Base-by-base conservation (phyloP, 2,888 invertebrate species). In the Lamellibrachia satsuma region DNA sequence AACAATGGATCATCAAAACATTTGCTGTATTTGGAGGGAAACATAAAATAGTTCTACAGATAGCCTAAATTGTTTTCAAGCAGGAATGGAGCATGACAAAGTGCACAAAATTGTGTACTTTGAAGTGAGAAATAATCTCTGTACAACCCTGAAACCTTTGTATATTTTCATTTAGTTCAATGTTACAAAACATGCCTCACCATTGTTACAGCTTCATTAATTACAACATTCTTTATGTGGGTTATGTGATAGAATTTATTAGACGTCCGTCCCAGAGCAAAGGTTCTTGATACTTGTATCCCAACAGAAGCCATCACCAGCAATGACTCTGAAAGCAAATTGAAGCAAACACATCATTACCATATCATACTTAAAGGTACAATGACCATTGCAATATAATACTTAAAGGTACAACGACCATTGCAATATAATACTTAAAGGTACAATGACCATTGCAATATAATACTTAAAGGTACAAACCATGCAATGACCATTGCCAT, bases 181-280 rank as follows among this genome's bases (percentile, higher is more conserved):
- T 39, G 39, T 6, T 2, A 75, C 15, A 15, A 75, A 75, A 75
- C 75, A 75, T 22, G 75, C 22, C 75, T 91, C 92, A 94, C 94
- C 94, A 94, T 93, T 60, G 94, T 93, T 52, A 94, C 92, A 22
- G 93, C 94, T 92, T 94, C 94, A 91, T 94, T 94, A 51, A 94
- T 94, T 27, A 93, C 93, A 22, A 94, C 92, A 93, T 93, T 93
- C 52, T 92, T 75, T 9, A 94, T 92, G 11, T 93, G 52, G 1
- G 90, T 52, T 57, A 93, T 93, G 91, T 93, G 93, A 90, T 93
- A 93, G 90, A 94, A 94, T 52, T 91, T 93, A 90, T 91, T 91
- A 2, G 51, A 52, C 3, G 92, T 92, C 15, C 94, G 91, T 11
- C 94, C 94, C 11, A 93, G 93, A 7, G 93, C 93, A 92, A 94